Conservation (phyloP, 2,113 vertebrate genomes). For the Mobula birostris region DNA sequence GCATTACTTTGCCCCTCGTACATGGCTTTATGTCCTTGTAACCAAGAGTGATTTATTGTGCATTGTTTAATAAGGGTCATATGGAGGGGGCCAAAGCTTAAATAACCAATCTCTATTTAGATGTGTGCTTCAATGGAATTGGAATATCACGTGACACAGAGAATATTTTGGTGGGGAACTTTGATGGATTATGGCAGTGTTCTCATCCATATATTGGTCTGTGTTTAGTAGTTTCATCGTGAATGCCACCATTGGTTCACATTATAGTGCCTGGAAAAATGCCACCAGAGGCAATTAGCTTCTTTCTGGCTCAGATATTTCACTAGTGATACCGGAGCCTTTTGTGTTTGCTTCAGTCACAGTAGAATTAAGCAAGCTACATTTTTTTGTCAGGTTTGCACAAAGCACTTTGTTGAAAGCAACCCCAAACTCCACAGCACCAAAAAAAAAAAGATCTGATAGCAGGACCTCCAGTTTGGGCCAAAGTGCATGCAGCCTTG, state of each 20-base stretch:
- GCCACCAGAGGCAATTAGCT: conserved; percentile 43
- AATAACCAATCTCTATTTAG: background rate
- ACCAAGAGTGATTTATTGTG: conserved; percentile 1
- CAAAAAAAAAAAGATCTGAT: background rate
- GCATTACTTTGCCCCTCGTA: background rate
- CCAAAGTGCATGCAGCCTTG: conserved; percentile 22
- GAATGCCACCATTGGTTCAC: conserved; percentile 38
- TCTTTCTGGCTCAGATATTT: conserved; percentile 46
- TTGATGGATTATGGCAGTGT: background rate
- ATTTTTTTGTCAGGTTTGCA: conserved; percentile 52
- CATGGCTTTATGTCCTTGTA: conserved; percentile 23
- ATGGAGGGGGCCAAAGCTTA: background rate
- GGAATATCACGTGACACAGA: background rate
- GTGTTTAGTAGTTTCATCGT: background rate
- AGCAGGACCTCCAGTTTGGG: background rate
- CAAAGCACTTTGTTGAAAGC: conserved; percentile 53
- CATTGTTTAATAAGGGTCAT: background rate
- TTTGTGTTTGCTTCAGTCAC: conserved; percentile 50
- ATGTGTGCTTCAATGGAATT: background rate
- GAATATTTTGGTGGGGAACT: background rate
- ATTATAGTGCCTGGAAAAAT: conserved; percentile 41
- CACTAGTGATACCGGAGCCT: conserved; percentile 42
- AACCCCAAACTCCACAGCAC: conserved; percentile 30
- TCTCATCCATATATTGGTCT: background rate
- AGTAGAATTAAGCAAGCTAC: conserved; percentile 54